Evolutionary conservation across 2,888 invertebrate species (phyloP).

Genomic region (Cyclophora albipunctata): DNA sequence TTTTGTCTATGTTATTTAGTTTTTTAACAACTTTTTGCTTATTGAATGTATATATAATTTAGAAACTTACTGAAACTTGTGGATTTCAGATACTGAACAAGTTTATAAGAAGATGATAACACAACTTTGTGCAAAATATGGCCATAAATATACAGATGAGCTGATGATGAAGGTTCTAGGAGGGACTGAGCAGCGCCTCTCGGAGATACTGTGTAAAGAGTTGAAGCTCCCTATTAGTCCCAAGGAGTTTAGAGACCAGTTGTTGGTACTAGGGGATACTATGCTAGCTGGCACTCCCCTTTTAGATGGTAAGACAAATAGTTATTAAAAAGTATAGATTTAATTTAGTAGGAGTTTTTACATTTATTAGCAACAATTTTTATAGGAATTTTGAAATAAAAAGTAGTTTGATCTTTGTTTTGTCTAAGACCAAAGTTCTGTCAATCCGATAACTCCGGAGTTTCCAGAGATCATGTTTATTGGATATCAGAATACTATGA

Average conservation of each 20-base stretch:
- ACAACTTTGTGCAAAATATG: conserved; percentile 81
- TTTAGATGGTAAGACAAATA: conserved; percentile 78
- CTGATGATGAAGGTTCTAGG: conserved; percentile 86
- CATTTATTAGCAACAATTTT: too few relatives aligned
- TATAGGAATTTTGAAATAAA: too few relatives aligned
- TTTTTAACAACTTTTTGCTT: too few relatives aligned
- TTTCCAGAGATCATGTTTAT: too few relatives aligned
- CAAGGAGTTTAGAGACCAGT: conserved; percentile 78
- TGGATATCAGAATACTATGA: too few relatives aligned
- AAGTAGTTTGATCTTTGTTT: too few relatives aligned
- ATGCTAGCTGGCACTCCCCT: conserved; percentile 78
- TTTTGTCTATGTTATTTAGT: too few relatives aligned
- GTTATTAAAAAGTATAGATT: not conserved
- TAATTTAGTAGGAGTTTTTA: too few relatives aligned
- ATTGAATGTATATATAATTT: too few relatives aligned
- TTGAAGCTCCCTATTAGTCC: conserved; percentile 80
- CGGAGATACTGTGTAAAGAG: conserved; percentile 80
- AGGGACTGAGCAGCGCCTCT: conserved; percentile 80
- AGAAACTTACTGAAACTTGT: too few relatives aligned
- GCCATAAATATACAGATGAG: conserved; percentile 85
- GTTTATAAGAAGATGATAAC: conserved; percentile 85
- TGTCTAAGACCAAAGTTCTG: too few relatives aligned
- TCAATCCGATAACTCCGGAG: too few relatives aligned
- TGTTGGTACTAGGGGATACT: conserved; percentile 74
- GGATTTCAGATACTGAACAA: conserved; percentile 84